Percentiles rank a stretch among this genome's conserved stretches.
phyloP scores from a whole-genome alignment of 2,113 vertebrate genomes.

The Erythrocercus mccallii region DNA sequence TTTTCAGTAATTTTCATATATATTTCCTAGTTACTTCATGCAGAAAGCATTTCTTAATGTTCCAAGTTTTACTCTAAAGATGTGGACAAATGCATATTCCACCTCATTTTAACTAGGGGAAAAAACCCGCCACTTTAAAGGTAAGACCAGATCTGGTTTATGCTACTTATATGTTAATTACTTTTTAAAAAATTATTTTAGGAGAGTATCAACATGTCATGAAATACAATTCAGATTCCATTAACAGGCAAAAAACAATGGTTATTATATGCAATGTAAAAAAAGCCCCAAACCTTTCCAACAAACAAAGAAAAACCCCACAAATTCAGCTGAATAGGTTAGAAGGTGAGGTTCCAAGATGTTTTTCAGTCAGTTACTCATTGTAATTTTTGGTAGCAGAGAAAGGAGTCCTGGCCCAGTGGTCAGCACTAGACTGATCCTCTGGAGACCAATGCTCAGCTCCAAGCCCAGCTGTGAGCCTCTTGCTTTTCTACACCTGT shows the following conservation, averaged over 20 bases:
- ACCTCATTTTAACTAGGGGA: neutral
- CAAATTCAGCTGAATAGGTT: neutral
- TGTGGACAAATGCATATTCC: neutral
- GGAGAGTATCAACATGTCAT: neutral
- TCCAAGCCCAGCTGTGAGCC: neutral
- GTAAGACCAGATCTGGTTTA: neutral
- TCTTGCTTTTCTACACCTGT: neutral
- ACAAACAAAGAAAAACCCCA: neutral
- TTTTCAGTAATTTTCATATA: slow-evolving; percentile 29
- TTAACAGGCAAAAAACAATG: neutral
- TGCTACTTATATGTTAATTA: neutral
- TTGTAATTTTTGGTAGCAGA: neutral
- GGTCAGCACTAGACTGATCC: neutral
- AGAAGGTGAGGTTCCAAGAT: neutral
- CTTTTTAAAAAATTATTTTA: neutral
- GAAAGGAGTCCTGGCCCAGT: neutral
- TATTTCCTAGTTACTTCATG: neutral
- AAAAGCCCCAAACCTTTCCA: neutral
- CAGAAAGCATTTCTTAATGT: neutral
- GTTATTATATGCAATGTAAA: neutral
- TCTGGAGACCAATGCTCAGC: neutral
- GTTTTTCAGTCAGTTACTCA: neutral
- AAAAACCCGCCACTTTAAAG: neutral
- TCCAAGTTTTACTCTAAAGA: neutral
- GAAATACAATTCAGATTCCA: neutral